Base-by-base conservation (phyloP, 2,113 vertebrate genomes). In the Ploceus nigricollis region DNA sequence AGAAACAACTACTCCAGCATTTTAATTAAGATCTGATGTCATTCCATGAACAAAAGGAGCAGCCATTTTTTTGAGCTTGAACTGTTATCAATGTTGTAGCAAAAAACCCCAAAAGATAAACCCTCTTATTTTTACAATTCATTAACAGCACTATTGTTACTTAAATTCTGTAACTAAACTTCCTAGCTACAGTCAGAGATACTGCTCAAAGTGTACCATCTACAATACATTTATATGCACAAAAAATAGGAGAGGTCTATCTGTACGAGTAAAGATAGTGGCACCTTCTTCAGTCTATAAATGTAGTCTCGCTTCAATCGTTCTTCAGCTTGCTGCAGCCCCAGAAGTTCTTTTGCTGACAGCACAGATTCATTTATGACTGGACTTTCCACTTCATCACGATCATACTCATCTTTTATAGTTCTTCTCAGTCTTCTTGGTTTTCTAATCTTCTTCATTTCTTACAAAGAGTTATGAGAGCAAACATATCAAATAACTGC, bases 271-370 rank as follows among this genome's bases (percentile, higher is more conserved):
- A 93, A 96, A 95, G 78, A 54, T 7, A 79, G 44, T 8, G 6
- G 95, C 97, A 99, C 99, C 98, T 98, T 99, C 80, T 98, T 98
- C 25, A 99, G 96, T 57, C 97, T 97, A 86, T 98, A 98, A 92
- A 99, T 98, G 86, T 95, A 98, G 44, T 99, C 99, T 93, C 84
- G 95, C 81, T 97, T 98, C 51, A 99, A 94, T 39, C 98, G 96
- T 51, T 97, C 98, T 95, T 99, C 99, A 56, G 98, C 98, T 71
- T 99, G 98, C 51, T 93, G 97, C 50, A 99, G 94, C 35, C 96
- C 98, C 44, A 97, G 93, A 6, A 98, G 94, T 79, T 99, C 98
- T 96, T 98, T 98, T 48, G 96, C 89, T 8, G 99, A 98, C 89
- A 98, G 97, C 45, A 92, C 58, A 37, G 98, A 97, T 80, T 99